phyloP scores from a whole-genome alignment of 2,888 invertebrate genomes.

The Drosophila differens region DNA sequence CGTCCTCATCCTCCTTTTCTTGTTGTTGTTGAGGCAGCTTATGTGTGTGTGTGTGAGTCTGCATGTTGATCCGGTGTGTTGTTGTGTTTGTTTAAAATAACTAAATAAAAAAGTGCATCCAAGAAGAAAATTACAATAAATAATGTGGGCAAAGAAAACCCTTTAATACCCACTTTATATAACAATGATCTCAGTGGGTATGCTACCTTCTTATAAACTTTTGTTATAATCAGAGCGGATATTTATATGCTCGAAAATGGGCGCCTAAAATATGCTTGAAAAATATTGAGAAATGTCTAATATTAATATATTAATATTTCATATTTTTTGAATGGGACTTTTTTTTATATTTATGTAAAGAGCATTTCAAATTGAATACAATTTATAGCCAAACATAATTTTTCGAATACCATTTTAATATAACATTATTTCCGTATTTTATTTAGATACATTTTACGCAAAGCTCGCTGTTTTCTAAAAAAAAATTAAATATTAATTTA shows the following conservation, averaged over 20 bases:
- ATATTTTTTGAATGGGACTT: background rate
- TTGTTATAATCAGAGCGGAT: background rate
- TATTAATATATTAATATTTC: background rate
- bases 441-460: background rate
- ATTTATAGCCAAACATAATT: too few relatives aligned
- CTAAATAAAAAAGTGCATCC: conserved; percentile 37
- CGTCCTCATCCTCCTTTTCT: too few relatives aligned
- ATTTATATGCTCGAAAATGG: background rate
- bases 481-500: background rate
- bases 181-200: background rate
- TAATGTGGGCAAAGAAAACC: conserved; percentile 34
- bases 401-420: background rate
- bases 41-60: conserved; percentile 10
- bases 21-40: background rate
- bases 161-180: background rate
- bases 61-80: background rate
- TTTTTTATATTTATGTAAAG: background rate
- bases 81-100: background rate
- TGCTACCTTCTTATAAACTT: background rate
- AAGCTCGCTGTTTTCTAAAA: background rate
- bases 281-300: too few relatives aligned
- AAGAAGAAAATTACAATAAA: conserved; percentile 57
- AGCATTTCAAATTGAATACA: background rate
- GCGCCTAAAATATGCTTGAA: too few relatives aligned
- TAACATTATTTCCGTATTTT: background rate